Percentiles rank a stretch among this genome's conserved stretches.
These are phyloP conservation scores for Dromaius novaehollandiae DNA, from an alignment of 2,113 vertebrate genomes.

Conservation along the genomic window DNA sequence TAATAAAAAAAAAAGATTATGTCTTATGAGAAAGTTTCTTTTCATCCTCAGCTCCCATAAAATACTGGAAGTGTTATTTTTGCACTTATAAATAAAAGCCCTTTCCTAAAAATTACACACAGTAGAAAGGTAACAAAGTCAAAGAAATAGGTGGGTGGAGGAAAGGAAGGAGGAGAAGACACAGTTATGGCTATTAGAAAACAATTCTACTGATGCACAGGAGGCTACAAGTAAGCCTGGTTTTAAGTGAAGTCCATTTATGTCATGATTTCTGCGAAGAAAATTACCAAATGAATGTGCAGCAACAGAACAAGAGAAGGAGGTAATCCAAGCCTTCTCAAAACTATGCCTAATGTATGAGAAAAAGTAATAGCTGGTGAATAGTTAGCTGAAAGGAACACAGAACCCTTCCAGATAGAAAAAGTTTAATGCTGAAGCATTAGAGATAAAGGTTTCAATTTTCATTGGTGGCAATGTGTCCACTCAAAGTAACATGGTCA, in stretches of 20 bases:
- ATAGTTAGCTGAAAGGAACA: background rate
- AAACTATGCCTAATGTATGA: background rate
- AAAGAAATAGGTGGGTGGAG: background rate
- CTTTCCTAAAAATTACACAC: background rate
- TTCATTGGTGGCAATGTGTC: background rate
- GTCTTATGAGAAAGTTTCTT: background rate
- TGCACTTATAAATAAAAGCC: background rate
- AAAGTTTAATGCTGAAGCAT: background rate
- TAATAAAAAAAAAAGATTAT: background rate
- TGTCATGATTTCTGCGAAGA: background rate
- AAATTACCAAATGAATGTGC: background rate
- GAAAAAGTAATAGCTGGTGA: slow-evolving; percentile 25
- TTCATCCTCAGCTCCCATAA: background rate
- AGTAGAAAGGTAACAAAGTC: background rate
- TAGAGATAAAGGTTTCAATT: background rate
- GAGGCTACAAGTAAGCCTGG: background rate
- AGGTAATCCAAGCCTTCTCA: background rate
- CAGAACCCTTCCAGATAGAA: background rate
- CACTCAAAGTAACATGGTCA: background rate
- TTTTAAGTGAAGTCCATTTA: background rate
- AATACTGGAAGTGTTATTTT: background rate
- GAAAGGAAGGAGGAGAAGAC: background rate
- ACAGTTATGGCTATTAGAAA: background rate
- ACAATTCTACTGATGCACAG: background rate
- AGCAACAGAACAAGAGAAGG: background rate